Evolutionary conservation across 2,797 vertebrate genomes (phyloP).

Genomic region (Lemur catta): DNA sequence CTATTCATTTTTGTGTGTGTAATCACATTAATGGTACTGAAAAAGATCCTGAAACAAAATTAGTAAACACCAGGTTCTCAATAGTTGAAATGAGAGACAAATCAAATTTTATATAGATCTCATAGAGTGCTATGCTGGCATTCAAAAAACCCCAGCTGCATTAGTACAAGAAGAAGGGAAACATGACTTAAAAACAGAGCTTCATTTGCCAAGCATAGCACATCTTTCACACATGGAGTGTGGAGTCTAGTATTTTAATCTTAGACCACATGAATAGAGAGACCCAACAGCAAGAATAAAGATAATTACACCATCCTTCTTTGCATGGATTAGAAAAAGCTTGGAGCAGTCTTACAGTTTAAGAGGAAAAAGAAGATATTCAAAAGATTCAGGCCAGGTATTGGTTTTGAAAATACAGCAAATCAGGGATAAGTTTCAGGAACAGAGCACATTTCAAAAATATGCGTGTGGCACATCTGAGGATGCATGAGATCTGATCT

Average conservation of each 20-base stretch:
- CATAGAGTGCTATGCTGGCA: not conserved
- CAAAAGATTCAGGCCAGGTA: not conserved
- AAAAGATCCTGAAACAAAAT: not conserved
- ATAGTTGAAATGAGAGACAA: not conserved
- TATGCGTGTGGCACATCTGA: accelerated
- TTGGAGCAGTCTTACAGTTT: not conserved
- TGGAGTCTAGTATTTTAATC: not conserved
- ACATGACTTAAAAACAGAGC: not conserved
- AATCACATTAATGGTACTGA: not conserved
- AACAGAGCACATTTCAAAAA: not conserved
- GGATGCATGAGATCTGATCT: not conserved
- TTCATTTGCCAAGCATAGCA: not conserved
- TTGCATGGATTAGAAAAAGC: not conserved
- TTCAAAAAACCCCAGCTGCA: not conserved
- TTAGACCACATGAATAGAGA: not conserved
- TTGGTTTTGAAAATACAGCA: not conserved
- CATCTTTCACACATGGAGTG: not conserved
- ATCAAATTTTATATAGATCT: not conserved
- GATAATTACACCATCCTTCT: not conserved
- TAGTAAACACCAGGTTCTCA: not conserved
- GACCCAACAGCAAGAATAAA: not conserved
- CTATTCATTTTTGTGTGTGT: not conserved
- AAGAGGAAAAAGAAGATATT: not conserved
- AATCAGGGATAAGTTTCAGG: not conserved
- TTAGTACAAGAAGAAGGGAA: not conserved